Evolutionary conservation across 2,888 invertebrate species (phyloP).

Genomic region (Luperina testacea): DNA sequence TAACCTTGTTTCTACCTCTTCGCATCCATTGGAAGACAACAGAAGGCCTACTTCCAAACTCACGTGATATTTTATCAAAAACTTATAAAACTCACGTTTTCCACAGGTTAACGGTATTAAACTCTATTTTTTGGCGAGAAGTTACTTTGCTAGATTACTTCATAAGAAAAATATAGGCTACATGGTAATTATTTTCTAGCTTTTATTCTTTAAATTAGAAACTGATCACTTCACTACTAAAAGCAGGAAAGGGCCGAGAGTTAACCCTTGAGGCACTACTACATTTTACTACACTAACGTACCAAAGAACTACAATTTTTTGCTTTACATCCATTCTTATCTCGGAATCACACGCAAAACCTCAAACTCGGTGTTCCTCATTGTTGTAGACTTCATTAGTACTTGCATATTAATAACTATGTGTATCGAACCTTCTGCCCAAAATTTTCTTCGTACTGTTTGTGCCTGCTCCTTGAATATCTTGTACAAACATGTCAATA

Average conservation of each 20-base stretch:
- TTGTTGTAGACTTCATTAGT: neutral
- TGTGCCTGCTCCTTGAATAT: slow-evolving; percentile 51
- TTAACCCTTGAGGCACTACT: neutral
- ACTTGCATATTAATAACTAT: neutral
- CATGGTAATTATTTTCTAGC: neutral
- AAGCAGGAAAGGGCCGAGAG: neutral
- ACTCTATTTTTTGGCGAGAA: neutral
- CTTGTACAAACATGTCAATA: slow-evolving; percentile 73
- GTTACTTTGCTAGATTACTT: neutral
- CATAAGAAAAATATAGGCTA: no score
- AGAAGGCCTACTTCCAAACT: slow-evolving; percentile 13
- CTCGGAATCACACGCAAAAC: neutral
- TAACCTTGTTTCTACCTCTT: slow-evolving; percentile 71
- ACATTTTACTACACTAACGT: neutral
- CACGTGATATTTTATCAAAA: neutral
- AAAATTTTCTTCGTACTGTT: slow-evolving; percentile 9
- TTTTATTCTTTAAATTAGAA: neutral
- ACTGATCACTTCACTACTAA: fast-evolving
- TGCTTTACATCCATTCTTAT: neutral
- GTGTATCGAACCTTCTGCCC: slow-evolving; percentile 31
- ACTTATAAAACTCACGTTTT: neutral
- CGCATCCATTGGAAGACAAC: neutral
- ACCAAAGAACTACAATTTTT: neutral
- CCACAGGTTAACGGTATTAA: no score
- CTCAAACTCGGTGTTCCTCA: no score